Evolutionary conservation across 2,888 invertebrate genomes (phyloP).

Genomic region (Dryobotodes eremita): DNA sequence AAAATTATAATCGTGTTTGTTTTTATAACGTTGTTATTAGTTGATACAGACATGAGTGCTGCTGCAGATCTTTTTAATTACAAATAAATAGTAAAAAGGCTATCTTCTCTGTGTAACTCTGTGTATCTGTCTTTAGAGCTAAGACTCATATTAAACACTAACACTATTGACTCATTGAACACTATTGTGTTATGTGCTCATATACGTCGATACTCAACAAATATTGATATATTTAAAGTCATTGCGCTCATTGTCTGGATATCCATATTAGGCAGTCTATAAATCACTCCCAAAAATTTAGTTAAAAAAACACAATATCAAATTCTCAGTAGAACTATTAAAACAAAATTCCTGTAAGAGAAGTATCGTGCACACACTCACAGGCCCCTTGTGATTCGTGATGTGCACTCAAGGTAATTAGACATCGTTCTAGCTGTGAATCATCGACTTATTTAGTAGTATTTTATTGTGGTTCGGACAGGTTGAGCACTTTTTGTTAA

Average conservation of each 20-base stretch:
- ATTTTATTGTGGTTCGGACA: conserved; percentile 40
- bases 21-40: neutral
- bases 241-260: conserved; percentile 1
- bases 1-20: neutral
- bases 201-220: neutral
- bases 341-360: conserved; percentile 46
- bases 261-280: too few species aligned
- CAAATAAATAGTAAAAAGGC: neutral
- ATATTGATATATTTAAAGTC: neutral
- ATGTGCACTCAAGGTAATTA: conserved; percentile 76
- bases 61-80: neutral
- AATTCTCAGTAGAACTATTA: conserved; percentile 19
- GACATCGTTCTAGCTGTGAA: conserved; percentile 63
- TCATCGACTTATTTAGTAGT: conserved; percentile 59
- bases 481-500: conserved; percentile 59
- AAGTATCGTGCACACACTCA: conserved; percentile 45
- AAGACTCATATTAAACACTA: neutral
- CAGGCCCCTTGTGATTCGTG: conserved; percentile 62
- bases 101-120: too few species aligned
- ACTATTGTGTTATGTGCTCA: too few species aligned
- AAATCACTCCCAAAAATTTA: conserved; percentile 7
- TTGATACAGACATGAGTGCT: neutral
- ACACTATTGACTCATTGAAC: too few species aligned
- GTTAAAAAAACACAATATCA: conserved; percentile 17
- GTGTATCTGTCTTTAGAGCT: neutral